Percentiles rank a stretch among this genome's conserved stretches.
phyloP scores from a whole-genome alignment of 2,888 invertebrate genomes.

The Ceratothoa steindachneri region DNA sequence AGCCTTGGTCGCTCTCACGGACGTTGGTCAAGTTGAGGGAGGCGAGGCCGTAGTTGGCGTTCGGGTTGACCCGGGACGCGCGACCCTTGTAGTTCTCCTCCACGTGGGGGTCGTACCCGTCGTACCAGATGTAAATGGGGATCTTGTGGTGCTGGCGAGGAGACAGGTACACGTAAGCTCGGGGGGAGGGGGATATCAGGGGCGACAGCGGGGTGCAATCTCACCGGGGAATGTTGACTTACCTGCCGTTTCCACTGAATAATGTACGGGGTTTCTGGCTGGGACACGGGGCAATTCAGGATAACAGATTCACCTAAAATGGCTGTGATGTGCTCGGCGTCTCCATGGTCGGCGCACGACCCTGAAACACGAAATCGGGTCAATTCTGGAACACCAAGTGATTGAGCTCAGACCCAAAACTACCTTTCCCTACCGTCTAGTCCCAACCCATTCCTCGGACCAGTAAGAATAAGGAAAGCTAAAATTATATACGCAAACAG shows the following conservation, averaged over 20 bases:
- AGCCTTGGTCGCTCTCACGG: constrained; percentile 87
- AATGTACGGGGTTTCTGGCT: constrained; percentile 92
- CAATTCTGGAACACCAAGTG: too few relatives aligned
- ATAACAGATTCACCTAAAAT: constrained; percentile 95
- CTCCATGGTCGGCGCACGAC: constrained; percentile 40
- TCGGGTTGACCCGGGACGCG: constrained; percentile 80
- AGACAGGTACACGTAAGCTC: background rate
- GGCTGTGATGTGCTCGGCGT: constrained; percentile 91
- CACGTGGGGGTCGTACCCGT: constrained; percentile 93
- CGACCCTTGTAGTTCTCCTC: constrained; percentile 90
- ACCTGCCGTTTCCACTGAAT: constrained; percentile 99
- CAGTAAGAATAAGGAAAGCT: background rate
- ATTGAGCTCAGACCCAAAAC: too few relatives aligned
- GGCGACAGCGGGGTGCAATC: too few relatives aligned
- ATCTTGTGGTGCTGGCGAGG: constrained; percentile 78
- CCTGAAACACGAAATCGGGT: constrained; percentile 13
- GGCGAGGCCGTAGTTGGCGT: constrained; percentile 73
- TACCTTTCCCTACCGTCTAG: too few relatives aligned
- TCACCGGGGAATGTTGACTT: constrained; percentile 92
- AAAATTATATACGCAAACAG: background rate
- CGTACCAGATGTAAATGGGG: constrained; percentile 97
- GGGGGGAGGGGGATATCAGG: too few relatives aligned
- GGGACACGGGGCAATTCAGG: constrained; percentile 96
- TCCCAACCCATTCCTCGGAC: too few relatives aligned
- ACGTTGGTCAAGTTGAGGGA: constrained; percentile 94